Conservation (phyloP, 2,113 vertebrate species). For the Oncorhynchus kisutch region DNA sequence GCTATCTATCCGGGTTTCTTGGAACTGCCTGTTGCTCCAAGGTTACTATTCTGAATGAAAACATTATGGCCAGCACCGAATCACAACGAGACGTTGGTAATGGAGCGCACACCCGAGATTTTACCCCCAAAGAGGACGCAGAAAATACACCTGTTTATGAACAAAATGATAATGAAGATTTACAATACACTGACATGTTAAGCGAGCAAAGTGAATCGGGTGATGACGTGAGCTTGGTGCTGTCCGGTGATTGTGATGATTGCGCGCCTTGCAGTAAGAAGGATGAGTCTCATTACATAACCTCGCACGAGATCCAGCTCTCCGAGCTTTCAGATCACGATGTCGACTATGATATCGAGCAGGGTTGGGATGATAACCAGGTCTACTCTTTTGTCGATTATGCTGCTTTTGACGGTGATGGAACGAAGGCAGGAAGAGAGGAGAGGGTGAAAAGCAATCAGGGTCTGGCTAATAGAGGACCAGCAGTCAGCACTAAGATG, state of each 20-base stretch:
- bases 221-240: constrained; percentile 49
- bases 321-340: constrained; percentile 87
- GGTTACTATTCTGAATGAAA: constrained; percentile 9
- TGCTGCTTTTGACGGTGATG: constrained; percentile 81
- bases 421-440: constrained; percentile 57
- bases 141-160: constrained; percentile 36
- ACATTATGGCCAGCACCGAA: constrained; percentile 15
- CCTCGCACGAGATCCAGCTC: constrained; percentile 92
- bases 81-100: neutral
- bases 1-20: constrained; percentile 14
- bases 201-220: constrained; percentile 55
- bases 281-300: constrained; percentile 89
- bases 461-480: constrained; percentile 64
- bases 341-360: constrained; percentile 73
- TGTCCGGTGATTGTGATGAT: constrained; percentile 52
- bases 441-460: constrained; percentile 26
- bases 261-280: constrained; percentile 50
- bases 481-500: constrained; percentile 76
- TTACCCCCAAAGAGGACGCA: constrained; percentile 27
- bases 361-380: constrained; percentile 79
- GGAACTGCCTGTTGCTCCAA: constrained; percentile 18
- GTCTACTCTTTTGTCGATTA: constrained; percentile 89
- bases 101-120: neutral
- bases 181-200: constrained; percentile 40
- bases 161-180: constrained; percentile 61